phyloP scores from a whole-genome alignment of 2,797 vertebrate species.

The Loris lydekkerianus region DNA sequence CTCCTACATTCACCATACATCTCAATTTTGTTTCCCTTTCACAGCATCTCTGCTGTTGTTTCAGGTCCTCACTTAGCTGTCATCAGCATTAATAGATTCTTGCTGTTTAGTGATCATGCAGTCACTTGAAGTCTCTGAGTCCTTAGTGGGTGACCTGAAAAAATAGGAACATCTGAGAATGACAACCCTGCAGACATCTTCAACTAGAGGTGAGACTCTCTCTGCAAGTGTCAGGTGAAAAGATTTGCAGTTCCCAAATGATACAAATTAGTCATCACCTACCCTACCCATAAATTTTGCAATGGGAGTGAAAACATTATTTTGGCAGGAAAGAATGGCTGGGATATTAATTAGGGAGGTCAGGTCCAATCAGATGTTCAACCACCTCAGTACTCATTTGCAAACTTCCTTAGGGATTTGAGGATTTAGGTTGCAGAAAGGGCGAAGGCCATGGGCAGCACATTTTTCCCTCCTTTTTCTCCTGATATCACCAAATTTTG shows the following conservation, averaged over 20 bases:
- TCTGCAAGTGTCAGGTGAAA: not conserved
- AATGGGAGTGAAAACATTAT: not conserved
- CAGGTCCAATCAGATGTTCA: not conserved
- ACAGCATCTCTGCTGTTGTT: not conserved
- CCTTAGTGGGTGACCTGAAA: not conserved
- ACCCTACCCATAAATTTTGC: not conserved
- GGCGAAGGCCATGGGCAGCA: not conserved
- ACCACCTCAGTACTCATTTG: not conserved
- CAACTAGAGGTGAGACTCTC: not conserved
- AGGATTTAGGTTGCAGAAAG: not conserved
- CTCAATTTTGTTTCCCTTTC: not conserved
- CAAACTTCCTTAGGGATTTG: not conserved
- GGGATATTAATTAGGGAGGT: not conserved
- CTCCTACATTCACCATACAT: not conserved
- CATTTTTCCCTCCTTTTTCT: not conserved
- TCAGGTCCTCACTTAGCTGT: not conserved
- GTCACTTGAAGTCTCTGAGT: not conserved
- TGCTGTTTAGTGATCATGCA: not conserved
- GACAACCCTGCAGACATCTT: conserved; percentile 28
- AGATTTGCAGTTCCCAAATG: not conserved
- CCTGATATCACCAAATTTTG: not conserved
- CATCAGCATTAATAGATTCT: not conserved
- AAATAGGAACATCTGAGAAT: conserved; percentile 14
- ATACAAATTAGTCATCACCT: not conserved
- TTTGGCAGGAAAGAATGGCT: conserved; percentile 17